Conservation (phyloP, 1,140 invertebrate species). For the Drosophila arawakana region DNA sequence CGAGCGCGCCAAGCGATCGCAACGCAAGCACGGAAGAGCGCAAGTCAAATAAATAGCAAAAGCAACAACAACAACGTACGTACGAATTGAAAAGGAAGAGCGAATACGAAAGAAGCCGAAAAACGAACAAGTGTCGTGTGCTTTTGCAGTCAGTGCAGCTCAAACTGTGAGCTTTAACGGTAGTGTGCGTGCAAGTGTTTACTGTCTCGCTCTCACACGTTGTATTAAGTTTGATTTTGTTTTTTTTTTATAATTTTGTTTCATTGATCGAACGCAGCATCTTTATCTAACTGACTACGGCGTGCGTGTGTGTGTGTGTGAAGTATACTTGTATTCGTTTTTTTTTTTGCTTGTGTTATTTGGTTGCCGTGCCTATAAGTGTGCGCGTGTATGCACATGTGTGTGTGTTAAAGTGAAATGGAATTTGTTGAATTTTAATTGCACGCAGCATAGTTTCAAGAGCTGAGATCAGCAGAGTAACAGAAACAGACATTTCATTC, state of each 20-base stretch:
- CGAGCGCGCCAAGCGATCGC: slow-evolving; percentile 60
- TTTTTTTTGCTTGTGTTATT: slow-evolving; percentile 30
- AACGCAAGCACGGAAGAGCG: slow-evolving; percentile 39
- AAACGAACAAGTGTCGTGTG: slow-evolving; percentile 35
- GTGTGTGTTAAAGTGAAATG: slow-evolving; percentile 68
- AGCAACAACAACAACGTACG: neutral
- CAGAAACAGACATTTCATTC: slow-evolving; percentile 60
- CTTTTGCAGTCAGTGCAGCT: slow-evolving; percentile 8
- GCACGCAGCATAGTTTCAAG: slow-evolving; percentile 64
- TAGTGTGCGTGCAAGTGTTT: slow-evolving; percentile 42
- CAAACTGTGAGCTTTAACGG: slow-evolving; percentile 57
- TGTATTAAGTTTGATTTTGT: neutral
- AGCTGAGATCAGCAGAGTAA: slow-evolving; percentile 33
- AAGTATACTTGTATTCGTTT: slow-evolving; percentile 18
- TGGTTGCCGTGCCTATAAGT: slow-evolving; percentile 13
- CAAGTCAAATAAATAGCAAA: neutral
- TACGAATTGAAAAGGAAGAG: slow-evolving; percentile 13
- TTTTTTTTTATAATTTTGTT: slow-evolving; percentile 14
- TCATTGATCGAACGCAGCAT: slow-evolving; percentile 39
- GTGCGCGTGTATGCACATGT: slow-evolving; percentile 12
- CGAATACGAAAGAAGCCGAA: slow-evolving; percentile 2
- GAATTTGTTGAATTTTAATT: slow-evolving; percentile 78
- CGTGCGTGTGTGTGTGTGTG: slow-evolving; percentile 18
- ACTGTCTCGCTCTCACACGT: slow-evolving; percentile 1
- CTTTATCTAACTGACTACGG: slow-evolving; percentile 8